Conservation (phyloP, 2,113 vertebrate genomes). For the Sclerurus mexicanus region DNA sequence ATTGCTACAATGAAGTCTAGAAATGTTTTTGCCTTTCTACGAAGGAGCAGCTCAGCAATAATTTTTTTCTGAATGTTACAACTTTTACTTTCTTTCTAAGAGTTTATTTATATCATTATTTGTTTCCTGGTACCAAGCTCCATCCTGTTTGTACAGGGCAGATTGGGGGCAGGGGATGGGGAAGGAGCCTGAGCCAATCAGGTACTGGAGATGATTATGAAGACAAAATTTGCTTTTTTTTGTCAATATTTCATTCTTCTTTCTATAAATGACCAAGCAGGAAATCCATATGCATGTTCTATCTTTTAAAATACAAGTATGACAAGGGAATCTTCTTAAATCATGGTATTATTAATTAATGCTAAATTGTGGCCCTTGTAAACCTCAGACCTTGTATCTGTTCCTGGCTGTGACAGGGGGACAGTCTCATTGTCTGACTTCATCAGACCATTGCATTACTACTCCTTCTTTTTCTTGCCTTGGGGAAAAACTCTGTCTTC, state of each 20-base stretch:
- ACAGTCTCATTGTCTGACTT: not conserved
- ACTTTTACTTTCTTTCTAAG: not conserved
- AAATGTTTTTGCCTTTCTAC: not conserved
- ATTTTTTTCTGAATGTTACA: not conserved
- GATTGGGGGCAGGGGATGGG: rapidly evolving
- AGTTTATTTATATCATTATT: not conserved
- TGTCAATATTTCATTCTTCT: rapidly evolving
- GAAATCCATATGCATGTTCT: not conserved
- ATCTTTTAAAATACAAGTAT: not conserved
- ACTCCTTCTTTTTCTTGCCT: not conserved
- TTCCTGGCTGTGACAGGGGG: not conserved
- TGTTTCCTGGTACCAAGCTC: not conserved
- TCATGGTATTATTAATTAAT: not conserved
- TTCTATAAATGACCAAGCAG: not conserved
- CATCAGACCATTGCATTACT: not conserved
- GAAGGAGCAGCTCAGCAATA: not conserved
- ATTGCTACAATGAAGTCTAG: not conserved
- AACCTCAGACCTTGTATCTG: not conserved
- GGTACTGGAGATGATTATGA: not conserved
- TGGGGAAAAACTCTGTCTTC: not conserved
- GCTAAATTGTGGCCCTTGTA: not conserved
- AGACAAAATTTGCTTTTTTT: not conserved
- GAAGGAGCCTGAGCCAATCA: not conserved
- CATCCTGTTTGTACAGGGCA: not conserved
- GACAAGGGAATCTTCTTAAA: not conserved